These are phyloP conservation scores for Epinotia ramella DNA, from an alignment of 2,888 invertebrate species.

Conservation along the genomic window DNA sequence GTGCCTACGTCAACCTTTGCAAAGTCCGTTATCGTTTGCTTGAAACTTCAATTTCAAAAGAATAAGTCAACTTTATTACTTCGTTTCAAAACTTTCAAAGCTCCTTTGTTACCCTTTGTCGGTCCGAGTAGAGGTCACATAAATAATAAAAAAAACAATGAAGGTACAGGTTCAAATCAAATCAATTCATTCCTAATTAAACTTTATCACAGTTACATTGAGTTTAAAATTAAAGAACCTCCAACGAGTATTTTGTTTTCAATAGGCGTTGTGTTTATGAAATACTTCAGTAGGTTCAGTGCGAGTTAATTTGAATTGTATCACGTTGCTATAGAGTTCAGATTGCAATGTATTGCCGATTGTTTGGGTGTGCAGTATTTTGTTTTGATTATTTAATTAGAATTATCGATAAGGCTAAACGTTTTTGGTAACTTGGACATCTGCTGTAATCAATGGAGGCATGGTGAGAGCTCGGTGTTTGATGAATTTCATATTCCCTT, in stretches of 20 bases:
- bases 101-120: slow-evolving; percentile 31
- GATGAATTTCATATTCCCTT: too few relatives aligned
- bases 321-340: not conserved
- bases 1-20: too few relatives aligned
- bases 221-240: not conserved
- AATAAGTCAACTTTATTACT: slow-evolving; percentile 45
- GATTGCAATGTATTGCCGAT: not conserved
- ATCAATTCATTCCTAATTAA: not conserved
- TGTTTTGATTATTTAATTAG: slow-evolving; percentile 25
- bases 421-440: slow-evolving; percentile 1
- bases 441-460: not conserved
- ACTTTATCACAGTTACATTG: not conserved
- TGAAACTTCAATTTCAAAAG: too few relatives aligned
- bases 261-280: slow-evolving; percentile 28
- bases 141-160: slow-evolving; percentile 5
- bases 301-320: not conserved
- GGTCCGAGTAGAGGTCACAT: slow-evolving; percentile 14
- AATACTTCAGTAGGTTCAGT: slow-evolving; percentile 9
- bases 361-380: slow-evolving; percentile 25
- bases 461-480: too few relatives aligned
- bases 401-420: slow-evolving; percentile 13
- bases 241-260: not conserved
- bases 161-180: slow-evolving; percentile 6
- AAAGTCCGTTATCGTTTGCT: too few relatives aligned
- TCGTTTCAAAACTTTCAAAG: slow-evolving; percentile 34